These are phyloP conservation scores for Micrastur ruficollis DNA, from an alignment of 2,797 vertebrate genomes.

Conservation along the genomic window DNA sequence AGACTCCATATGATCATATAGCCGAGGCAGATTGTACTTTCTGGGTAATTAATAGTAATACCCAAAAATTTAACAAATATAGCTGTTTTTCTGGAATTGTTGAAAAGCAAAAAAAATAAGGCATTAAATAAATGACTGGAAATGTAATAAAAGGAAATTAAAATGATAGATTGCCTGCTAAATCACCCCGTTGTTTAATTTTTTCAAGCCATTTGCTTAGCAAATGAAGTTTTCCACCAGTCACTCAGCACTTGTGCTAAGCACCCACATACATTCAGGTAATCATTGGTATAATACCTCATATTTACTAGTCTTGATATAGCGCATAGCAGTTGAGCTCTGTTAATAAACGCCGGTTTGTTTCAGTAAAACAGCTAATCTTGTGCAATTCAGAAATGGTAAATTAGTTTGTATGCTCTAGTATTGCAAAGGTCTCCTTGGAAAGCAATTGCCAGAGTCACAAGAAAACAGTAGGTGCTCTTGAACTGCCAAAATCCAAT, in stretches of 20 bases:
- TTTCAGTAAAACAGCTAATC: slow-evolving; percentile 41
- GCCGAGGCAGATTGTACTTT: background rate
- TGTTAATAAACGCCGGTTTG: slow-evolving; percentile 21
- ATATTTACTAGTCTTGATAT: slow-evolving; percentile 22
- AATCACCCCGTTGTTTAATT: slow-evolving; percentile 13
- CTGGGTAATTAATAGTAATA: background rate
- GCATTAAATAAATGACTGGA: background rate
- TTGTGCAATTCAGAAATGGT: slow-evolving; percentile 10
- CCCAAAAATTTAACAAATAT: background rate
- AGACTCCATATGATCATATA: background rate
- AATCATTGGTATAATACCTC: slow-evolving; percentile 46
- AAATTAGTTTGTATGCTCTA: slow-evolving; percentile 38
- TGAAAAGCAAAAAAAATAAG: background rate
- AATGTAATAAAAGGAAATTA: slow-evolving; percentile 14
- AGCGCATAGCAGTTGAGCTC: slow-evolving; percentile 2
- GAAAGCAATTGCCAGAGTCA: slow-evolving; percentile 52
- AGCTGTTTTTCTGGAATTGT: background rate
- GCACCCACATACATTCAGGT: slow-evolving; percentile 45
- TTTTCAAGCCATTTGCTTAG: slow-evolving; percentile 78
- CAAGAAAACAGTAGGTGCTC: slow-evolving; percentile 14
- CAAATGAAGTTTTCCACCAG: slow-evolving; percentile 51
- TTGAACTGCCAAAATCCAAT: background rate
- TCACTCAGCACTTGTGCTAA: slow-evolving; percentile 48
- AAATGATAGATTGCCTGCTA: slow-evolving; percentile 19
- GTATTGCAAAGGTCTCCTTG: slow-evolving; percentile 34